These are phyloP conservation scores for Scophthalmus maximus DNA, from an alignment of 2,113 vertebrate species.

Conservation along the genomic window DNA sequence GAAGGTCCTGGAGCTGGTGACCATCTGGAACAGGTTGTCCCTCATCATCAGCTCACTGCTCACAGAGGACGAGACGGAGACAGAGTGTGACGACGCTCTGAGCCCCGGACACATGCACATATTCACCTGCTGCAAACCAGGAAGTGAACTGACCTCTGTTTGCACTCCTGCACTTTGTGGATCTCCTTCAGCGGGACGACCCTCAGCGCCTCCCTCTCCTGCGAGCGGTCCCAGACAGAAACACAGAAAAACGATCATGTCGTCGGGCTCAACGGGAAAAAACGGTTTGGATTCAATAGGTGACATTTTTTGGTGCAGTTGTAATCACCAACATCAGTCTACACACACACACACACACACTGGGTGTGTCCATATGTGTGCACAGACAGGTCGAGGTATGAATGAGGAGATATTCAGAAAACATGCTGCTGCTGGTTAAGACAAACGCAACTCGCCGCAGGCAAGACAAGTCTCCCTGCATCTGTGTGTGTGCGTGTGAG, in stretches of 20 bases:
- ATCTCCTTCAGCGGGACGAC: constrained; percentile 93
- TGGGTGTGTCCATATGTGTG: constrained; percentile 26
- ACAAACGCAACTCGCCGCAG: constrained; percentile 7
- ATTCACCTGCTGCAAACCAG: background rate
- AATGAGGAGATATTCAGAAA: constrained; percentile 46
- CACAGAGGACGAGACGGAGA: background rate
- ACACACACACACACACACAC: constrained; percentile 23
- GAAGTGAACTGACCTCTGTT: constrained; percentile 88
- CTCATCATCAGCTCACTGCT: constrained; percentile 98
- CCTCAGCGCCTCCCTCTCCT: constrained; percentile 87
- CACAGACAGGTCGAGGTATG: background rate
- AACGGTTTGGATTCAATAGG: background rate
- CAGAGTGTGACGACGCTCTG: background rate
- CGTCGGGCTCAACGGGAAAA: too few species aligned
- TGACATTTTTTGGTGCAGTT: background rate
- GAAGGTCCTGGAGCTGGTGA: constrained; percentile 95
- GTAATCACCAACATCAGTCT: background rate
- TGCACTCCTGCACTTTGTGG: constrained; percentile 95
- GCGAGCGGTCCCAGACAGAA: background rate
- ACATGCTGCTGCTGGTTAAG: constrained; percentile 41
- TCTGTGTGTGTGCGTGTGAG: background rate
- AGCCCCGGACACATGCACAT: background rate
- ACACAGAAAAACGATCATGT: background rate
- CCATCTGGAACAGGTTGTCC: constrained; percentile 98
- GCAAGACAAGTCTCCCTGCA: background rate